Evolutionary conservation across 2,888 invertebrate genomes (phyloP).

Genomic region (Leptinotarsa rubiginosa): DNA sequence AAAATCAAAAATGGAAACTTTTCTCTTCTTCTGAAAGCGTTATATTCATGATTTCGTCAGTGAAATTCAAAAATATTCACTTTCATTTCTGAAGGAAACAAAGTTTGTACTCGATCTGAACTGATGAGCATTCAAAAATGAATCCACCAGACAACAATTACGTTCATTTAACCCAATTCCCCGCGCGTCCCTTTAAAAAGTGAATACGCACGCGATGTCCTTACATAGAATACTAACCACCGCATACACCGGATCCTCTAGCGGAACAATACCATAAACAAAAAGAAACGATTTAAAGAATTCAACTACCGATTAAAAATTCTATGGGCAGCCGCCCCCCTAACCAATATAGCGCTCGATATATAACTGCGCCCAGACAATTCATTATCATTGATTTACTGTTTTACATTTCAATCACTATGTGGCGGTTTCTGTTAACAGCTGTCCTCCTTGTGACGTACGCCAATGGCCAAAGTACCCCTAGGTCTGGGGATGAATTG

Average conservation of each 20-base stretch:
- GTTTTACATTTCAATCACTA: conserved; percentile 52
- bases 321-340: conserved; percentile 60
- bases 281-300: conserved; percentile 39
- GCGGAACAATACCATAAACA: conserved; percentile 58
- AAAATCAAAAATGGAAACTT: not conserved
- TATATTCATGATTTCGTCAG: not conserved
- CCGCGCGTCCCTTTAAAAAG: conserved; percentile 41
- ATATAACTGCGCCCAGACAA: conserved; percentile 76
- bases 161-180: conserved; percentile 31
- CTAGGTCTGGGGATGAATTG: conserved; percentile 73
- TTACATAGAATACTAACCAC: conserved; percentile 44
- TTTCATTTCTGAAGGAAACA: conserved; percentile 3
- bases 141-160: conserved; percentile 11
- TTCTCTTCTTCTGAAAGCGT: not conserved
- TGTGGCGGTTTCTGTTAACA: conserved; percentile 65
- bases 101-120: not conserved
- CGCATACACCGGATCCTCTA: conserved; percentile 52
- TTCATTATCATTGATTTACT: conserved; percentile 55
- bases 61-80: not conserved
- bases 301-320: conserved; percentile 41
- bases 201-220: conserved; percentile 33
- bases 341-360: conserved; percentile 68
- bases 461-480: conserved; percentile 42
- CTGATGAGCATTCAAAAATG: not conserved
- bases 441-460: conserved; percentile 65